Evolutionary conservation across 1,140 invertebrate species (phyloP).

Genomic region (Aphis craccivora): DNA sequence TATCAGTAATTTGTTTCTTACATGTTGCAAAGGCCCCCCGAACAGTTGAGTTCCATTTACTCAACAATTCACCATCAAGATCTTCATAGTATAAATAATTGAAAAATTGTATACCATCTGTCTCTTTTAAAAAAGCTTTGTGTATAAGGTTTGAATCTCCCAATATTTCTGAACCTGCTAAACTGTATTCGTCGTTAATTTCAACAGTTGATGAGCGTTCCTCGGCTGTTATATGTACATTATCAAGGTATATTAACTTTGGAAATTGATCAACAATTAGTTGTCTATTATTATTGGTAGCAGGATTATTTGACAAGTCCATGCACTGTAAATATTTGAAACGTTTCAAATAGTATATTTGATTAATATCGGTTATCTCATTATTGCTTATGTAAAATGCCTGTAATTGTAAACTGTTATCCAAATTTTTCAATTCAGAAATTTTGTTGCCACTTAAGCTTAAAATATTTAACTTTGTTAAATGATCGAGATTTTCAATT

Average conservation of each 20-base stretch:
- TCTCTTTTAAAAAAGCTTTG: neutral
- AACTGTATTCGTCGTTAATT: neutral
- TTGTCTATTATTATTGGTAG: neutral
- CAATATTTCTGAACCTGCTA: neutral
- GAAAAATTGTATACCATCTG: neutral
- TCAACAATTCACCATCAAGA: neutral
- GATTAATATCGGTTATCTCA: neutral
- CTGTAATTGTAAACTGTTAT: neutral
- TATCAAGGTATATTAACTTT: neutral
- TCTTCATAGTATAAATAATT: neutral
- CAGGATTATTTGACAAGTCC: neutral
- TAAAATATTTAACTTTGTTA: neutral
- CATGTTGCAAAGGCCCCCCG: neutral
- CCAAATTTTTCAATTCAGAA: constrained; percentile 1
- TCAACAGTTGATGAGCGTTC: neutral
- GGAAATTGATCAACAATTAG: constrained; percentile 8
- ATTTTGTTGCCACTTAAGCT: neutral
- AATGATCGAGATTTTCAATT: neutral
- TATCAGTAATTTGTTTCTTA: neutral
- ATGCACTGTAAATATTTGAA: neutral
- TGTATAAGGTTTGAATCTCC: neutral
- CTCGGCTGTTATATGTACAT: neutral
- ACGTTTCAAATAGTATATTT: constrained; percentile 8
- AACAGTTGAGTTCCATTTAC: neutral
- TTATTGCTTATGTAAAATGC: neutral